These are phyloP conservation scores for Erebia aethiops DNA, from an alignment of 2,888 invertebrate species.

Conservation along the genomic window DNA sequence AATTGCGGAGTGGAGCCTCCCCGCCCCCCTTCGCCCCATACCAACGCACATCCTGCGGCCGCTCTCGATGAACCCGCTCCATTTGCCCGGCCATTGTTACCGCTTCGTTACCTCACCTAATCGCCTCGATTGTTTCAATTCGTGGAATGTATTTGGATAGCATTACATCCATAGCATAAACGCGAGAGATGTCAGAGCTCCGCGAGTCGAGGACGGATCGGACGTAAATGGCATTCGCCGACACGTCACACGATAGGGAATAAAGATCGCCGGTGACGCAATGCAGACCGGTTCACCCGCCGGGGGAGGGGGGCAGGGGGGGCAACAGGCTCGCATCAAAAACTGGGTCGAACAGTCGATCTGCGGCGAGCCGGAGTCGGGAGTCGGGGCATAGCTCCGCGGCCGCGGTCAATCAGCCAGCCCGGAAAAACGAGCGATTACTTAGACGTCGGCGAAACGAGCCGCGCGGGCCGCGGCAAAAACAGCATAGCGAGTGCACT, in stretches of 20 bases:
- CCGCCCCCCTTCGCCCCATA: background rate
- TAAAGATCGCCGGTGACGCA: slow-evolving; percentile 42
- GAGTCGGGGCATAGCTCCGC: slow-evolving; percentile 52
- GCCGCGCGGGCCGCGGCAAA: slow-evolving; percentile 61
- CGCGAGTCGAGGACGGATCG: background rate
- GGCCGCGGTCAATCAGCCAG: slow-evolving; percentile 53
- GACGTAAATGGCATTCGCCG: slow-evolving; percentile 33
- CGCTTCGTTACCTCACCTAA: slow-evolving; percentile 4
- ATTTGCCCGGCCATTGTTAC: background rate
- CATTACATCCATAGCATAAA: background rate
- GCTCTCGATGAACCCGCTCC: background rate
- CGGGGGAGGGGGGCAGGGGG: slow-evolving; percentile 25
- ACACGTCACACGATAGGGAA: slow-evolving; percentile 4
- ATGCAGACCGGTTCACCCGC: slow-evolving; percentile 47
- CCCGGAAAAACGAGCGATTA: slow-evolving; percentile 61
- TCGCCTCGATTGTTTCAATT: slow-evolving; percentile 2
- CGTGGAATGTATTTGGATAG: background rate
- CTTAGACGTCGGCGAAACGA: slow-evolving; percentile 59
- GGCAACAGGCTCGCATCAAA: slow-evolving; percentile 46
- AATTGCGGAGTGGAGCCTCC: background rate
- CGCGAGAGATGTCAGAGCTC: slow-evolving; percentile 48
- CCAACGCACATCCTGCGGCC: background rate
- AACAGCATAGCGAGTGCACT: slow-evolving; percentile 43
- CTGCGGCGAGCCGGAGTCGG: slow-evolving; percentile 47
- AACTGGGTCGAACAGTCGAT: slow-evolving; percentile 53